Evolutionary conservation across 2,113 vertebrate genomes (phyloP).

Genomic region (Eptesicus fuscus): DNA sequence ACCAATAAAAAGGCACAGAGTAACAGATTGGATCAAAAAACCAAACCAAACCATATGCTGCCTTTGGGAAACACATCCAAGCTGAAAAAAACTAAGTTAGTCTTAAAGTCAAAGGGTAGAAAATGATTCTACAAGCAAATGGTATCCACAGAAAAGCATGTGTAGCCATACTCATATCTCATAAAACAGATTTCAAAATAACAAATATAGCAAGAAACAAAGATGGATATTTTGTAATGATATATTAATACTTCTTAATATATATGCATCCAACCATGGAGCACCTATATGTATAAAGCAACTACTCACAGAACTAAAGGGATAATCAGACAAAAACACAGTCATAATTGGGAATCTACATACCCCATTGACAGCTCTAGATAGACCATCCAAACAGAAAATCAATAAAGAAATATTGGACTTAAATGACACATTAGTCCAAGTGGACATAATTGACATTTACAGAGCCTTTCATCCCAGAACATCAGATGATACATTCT

Average conservation of each 20-base stretch:
- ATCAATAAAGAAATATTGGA: background rate
- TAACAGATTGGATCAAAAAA: background rate
- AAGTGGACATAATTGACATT: background rate
- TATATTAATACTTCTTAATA: background rate
- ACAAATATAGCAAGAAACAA: background rate
- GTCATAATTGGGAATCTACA: background rate
- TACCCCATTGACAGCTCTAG: background rate
- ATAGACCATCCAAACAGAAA: background rate
- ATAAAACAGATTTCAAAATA: background rate
- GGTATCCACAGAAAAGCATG: background rate
- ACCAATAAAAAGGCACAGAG: background rate
- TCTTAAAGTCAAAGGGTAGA: background rate
- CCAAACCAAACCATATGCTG: background rate
- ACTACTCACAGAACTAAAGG: background rate
- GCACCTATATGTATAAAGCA: background rate
- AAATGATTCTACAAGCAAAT: background rate
- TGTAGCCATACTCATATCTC: background rate
- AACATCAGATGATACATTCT: background rate
- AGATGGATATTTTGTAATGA: background rate
- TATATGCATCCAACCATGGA: background rate
- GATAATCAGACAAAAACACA: background rate
- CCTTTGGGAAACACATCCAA: background rate
- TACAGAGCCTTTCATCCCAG: background rate
- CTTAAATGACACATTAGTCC: background rate
- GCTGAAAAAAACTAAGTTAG: background rate